A percentile compares a stretch with the other conserved stretches of the same genome.
phyloP scores from a whole-genome alignment of 2,888 invertebrate genomes.

The Napeogenes sylphis region DNA sequence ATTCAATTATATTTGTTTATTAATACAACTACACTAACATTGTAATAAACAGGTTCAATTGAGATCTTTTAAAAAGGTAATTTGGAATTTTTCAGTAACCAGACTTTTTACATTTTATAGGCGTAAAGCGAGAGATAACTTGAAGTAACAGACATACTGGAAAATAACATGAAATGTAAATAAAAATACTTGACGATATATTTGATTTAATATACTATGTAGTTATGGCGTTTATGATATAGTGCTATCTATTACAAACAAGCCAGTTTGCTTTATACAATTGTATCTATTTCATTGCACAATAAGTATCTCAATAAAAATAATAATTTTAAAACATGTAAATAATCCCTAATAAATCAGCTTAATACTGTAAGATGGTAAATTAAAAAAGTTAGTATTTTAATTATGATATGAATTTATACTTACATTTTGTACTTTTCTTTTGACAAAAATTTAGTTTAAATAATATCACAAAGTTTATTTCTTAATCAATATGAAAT shows the following conservation, averaged over 20 bases:
- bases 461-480: slow-evolving; percentile 30
- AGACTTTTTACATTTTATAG: too few relatives aligned
- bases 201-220: slow-evolving; percentile 30
- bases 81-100: too few relatives aligned
- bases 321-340: neutral
- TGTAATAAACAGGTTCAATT: too few relatives aligned
- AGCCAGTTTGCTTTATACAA: slow-evolving; percentile 21
- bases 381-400: neutral
- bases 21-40: too few relatives aligned
- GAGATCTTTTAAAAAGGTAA: too few relatives aligned
- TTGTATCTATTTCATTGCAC: slow-evolving; percentile 28
- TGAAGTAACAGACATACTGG: neutral
- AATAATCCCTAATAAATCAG: slow-evolving; percentile 17
- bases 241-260: slow-evolving; percentile 23
- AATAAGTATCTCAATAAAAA: slow-evolving; percentile 20
- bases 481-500: neutral
- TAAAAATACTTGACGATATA: slow-evolving; percentile 12
- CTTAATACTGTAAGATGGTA: slow-evolving; percentile 18
- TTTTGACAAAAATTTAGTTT: slow-evolving; percentile 15
- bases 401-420: slow-evolving; percentile 22
- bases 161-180: neutral
- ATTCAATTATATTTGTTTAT: too few relatives aligned
- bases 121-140: neutral
- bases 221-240: slow-evolving; percentile 31
- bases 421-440: slow-evolving; percentile 31